These are phyloP conservation scores for Silvanus unidentatus DNA, from an alignment of 2,888 invertebrate species.

Conservation along the genomic window DNA sequence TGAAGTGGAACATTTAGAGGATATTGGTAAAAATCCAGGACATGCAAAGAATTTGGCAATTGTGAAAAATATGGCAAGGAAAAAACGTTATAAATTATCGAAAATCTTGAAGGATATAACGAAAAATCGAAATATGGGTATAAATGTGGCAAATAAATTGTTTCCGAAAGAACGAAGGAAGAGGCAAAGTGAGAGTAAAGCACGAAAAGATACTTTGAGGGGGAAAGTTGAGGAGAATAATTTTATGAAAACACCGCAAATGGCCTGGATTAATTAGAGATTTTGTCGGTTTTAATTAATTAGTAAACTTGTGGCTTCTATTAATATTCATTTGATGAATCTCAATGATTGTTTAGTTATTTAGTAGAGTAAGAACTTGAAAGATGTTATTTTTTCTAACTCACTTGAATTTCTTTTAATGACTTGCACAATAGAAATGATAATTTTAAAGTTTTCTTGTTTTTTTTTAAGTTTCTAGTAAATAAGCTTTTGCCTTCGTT, in stretches of 20 bases:
- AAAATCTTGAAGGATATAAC: conserved; percentile 37
- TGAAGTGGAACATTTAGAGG: conserved; percentile 34
- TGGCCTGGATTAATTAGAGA: conserved; percentile 19
- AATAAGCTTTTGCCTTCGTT: too few species aligned
- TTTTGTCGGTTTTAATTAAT: too few species aligned
- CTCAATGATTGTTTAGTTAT: too few species aligned
- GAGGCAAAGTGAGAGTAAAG: conserved; percentile 5
- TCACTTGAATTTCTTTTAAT: too few species aligned
- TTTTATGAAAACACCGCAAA: conserved; percentile 9
- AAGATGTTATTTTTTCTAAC: too few species aligned
- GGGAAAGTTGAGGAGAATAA: conserved; percentile 4
- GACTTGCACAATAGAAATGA: too few species aligned
- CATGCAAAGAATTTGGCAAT: conserved; percentile 51
- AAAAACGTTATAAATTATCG: conserved; percentile 35
- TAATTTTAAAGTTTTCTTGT: too few species aligned
- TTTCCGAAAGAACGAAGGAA: conserved; percentile 30
- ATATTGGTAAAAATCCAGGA: conserved; percentile 67
- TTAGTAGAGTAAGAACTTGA: too few species aligned
- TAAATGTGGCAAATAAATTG: conserved; percentile 34
- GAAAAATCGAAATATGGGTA: conserved; percentile 39
- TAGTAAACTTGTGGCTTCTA: too few species aligned
- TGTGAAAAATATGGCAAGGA: conserved; percentile 37
- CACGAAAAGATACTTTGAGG: conserved; percentile 4
- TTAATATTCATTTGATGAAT: too few species aligned
- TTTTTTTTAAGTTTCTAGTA: too few species aligned